Conservation (phyloP, 2,797 vertebrate species). For the Hypotaenidia philippensis region DNA sequence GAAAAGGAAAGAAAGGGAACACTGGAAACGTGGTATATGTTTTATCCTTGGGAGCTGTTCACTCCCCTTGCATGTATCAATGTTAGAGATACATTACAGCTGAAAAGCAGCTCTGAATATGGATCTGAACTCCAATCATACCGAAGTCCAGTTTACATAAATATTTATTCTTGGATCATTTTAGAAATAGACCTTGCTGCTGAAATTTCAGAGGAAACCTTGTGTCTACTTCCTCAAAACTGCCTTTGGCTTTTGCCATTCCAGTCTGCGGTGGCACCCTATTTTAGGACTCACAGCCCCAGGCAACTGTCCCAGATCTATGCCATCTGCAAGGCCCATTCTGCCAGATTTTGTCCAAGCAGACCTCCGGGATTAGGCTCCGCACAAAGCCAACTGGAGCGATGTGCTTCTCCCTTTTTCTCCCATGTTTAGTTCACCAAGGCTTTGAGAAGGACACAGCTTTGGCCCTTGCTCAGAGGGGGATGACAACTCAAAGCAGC, state of each 20-base stretch:
- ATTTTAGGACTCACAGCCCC: background rate
- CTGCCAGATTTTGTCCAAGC: background rate
- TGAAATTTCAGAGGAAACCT: background rate
- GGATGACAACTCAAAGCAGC: background rate
- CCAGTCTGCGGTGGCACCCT: background rate
- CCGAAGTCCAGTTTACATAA: background rate
- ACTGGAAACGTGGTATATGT: rapidly evolving
- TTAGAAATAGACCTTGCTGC: background rate
- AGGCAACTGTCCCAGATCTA: background rate
- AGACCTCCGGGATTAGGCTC: background rate
- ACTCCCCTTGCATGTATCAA: background rate
- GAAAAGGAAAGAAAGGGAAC: background rate
- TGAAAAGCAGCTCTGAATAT: background rate
- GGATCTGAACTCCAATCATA: background rate
- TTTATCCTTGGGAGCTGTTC: background rate
- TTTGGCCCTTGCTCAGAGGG: background rate
- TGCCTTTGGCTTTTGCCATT: background rate
- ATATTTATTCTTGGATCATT: background rate
- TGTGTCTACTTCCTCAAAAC: background rate
- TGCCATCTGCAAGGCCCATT: background rate
- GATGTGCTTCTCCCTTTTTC: background rate
- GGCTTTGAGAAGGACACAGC: background rate
- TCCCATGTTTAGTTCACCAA: background rate
- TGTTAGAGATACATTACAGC: background rate
- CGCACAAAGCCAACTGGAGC: background rate